Conservation (phyloP, 2,797 vertebrate species). For the Miichthys miiuy region DNA sequence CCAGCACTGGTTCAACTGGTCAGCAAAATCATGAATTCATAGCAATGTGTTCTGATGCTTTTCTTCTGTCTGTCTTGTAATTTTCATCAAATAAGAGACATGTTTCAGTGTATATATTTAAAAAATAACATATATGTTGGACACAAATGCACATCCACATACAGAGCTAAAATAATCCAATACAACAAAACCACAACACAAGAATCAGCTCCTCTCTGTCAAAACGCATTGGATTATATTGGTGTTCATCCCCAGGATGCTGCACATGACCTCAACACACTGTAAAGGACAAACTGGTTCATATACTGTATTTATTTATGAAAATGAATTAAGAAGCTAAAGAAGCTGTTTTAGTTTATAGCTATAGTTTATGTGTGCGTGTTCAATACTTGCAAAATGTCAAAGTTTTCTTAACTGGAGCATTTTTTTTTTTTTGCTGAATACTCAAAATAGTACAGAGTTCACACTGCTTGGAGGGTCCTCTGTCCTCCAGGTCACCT, state of each 20-base stretch:
- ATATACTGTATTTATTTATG: neutral
- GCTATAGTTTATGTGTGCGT: neutral
- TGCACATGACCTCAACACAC: conserved; percentile 7
- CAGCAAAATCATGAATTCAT: neutral
- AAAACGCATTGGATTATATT: neutral
- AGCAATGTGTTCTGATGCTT: neutral
- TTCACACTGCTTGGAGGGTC: neutral
- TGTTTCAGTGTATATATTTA: conserved; percentile 2
- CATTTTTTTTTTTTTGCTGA: neutral
- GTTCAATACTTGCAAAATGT: neutral
- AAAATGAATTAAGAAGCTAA: too few relatives aligned
- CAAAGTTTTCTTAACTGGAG: neutral
- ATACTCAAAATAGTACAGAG: too few relatives aligned
- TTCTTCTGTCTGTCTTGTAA: neutral
- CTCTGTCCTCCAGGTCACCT: neutral
- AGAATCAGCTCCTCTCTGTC: neutral
- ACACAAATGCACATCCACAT: neutral
- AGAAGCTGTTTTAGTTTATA: neutral
- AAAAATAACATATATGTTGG: neutral
- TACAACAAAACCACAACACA: too few relatives aligned
- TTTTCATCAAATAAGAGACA: neutral
- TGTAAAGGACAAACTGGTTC: neutral
- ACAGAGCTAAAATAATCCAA: neutral
- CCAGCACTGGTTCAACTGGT: conserved; percentile 1
- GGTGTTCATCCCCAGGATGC: neutral